Base-by-base conservation (phyloP, 2,888 invertebrate genomes). In the Taphrorychus bicolor region DNA sequence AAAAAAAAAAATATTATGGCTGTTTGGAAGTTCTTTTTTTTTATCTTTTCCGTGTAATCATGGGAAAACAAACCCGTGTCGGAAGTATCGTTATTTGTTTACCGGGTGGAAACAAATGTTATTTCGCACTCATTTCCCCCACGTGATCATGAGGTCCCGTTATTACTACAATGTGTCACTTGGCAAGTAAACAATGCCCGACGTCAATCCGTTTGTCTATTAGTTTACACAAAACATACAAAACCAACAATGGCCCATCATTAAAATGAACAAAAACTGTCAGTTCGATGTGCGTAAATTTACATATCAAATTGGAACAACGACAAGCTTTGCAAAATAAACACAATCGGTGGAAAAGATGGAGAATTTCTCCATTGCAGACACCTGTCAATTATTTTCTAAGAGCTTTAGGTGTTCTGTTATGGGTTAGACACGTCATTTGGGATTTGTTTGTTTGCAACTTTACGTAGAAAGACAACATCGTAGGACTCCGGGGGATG, bases 211-310 rank as follows among this genome's bases (percentile, higher is more conserved):
- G 41, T 61, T 53, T 53, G 45, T 42, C 41, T 41, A 52, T 60
- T 60, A 41, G 22, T 60, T 60, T 24, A 22, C 53, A 49, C 60
- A 60, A 60, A 60, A 52, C 32, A 22, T 41, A 49, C 60, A 60
- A 60, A 60, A 52, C 32, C 60, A 52, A 60, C 60, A 61, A 53
- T 42, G 41, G 41, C 11, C 16, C 23, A 45, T 61, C 53, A 45
- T 61, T 61, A 61, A 61, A 61, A 61, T 41, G 42, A 32, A 56
- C 32, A 56, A 56, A 48, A 62, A 62, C 56, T 62, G 62, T 62
- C 62, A 62, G n/a, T 48, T 16, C 23, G 23, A 56, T 62, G 41
- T 62, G 54, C 48, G 23, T n/a, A n/a, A 48, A 62, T 54, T 62
- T 56, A 62, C 54, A 56, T 62, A 62, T 54, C 54, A 54, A 54